Evolutionary conservation across 1,140 invertebrate species (phyloP).

Genomic region (Berghia stephanieae): DNA sequence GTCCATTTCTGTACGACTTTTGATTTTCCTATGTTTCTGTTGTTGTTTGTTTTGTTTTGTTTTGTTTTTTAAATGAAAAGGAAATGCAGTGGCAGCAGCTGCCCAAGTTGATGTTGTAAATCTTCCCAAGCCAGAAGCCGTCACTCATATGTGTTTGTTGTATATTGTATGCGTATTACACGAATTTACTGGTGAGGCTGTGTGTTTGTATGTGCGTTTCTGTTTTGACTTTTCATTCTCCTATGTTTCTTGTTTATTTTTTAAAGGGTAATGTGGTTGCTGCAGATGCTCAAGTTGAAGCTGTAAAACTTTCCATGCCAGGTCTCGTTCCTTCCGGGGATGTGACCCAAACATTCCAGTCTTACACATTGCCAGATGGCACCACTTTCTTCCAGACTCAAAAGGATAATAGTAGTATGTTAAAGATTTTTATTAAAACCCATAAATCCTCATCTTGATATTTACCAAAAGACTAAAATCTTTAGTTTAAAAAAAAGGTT

Average conservation of each 20-base stretch:
- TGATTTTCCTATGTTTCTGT: no score
- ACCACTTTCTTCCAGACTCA: constrained; percentile 63
- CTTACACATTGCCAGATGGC: constrained; percentile 65
- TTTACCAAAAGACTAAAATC: not conserved
- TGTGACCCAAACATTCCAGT: constrained; percentile 37
- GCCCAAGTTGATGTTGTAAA: no score
- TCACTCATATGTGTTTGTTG: no score
- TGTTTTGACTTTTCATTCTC: not conserved
- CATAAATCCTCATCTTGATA: not conserved
- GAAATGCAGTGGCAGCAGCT: no score
- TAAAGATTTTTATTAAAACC: constrained; percentile 8
- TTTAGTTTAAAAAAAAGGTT: not conserved
- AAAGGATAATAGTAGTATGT: constrained; percentile 28
- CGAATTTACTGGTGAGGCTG: no score
- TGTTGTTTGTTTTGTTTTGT: no score
- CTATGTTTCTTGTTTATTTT: not conserved
- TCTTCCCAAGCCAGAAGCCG: no score
- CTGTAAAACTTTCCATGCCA: constrained; percentile 26
- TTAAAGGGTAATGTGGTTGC: constrained; percentile 10
- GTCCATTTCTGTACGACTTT: no score
- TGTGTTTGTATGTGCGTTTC: not conserved
- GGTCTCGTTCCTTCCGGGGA: not conserved
- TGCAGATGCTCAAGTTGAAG: constrained; percentile 1
- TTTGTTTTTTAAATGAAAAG: no score
- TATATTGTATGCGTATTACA: no score